phyloP scores from a whole-genome alignment of 2,888 invertebrate genomes.

The Mesorhabditis sp. region DNA sequence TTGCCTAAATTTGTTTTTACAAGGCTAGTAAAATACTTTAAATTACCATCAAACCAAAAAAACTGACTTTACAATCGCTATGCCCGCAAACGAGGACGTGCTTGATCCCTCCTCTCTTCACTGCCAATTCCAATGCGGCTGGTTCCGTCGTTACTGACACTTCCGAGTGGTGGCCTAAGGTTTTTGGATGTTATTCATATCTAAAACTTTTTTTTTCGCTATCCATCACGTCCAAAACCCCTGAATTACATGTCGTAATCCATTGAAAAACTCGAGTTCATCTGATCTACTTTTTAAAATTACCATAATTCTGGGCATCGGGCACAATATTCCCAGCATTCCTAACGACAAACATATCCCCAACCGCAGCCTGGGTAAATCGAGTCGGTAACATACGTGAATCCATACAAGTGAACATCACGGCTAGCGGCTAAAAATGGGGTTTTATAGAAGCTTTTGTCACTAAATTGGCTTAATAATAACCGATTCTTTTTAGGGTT shows the following conservation, averaged over 20 bases:
- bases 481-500: no score
- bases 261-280: no score
- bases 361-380: constrained; percentile 85
- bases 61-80: constrained; percentile 80
- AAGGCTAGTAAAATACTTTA: no score
- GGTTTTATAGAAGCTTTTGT: no score
- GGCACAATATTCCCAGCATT: constrained; percentile 94
- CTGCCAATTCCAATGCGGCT: constrained; percentile 87
- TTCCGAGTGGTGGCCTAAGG: constrained; percentile 34
- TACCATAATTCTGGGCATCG: constrained; percentile 78
- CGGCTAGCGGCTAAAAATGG: constrained; percentile 79
- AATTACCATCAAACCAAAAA: not conserved
- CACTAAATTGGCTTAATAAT: no score
- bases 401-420: constrained; percentile 97
- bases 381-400: constrained; percentile 91
- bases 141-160: constrained; percentile 83
- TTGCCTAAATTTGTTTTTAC: constrained; percentile 66
- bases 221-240: no score
- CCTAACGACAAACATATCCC: constrained; percentile 93
- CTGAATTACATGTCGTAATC: no score
- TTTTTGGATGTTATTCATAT: no score
- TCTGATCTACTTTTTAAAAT: not conserved
- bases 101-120: constrained; percentile 65
- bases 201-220: no score
- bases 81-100: constrained; percentile 94